These are phyloP conservation scores for Malacoraja senta DNA, from an alignment of 2,797 vertebrate species.

Conservation along the genomic window DNA sequence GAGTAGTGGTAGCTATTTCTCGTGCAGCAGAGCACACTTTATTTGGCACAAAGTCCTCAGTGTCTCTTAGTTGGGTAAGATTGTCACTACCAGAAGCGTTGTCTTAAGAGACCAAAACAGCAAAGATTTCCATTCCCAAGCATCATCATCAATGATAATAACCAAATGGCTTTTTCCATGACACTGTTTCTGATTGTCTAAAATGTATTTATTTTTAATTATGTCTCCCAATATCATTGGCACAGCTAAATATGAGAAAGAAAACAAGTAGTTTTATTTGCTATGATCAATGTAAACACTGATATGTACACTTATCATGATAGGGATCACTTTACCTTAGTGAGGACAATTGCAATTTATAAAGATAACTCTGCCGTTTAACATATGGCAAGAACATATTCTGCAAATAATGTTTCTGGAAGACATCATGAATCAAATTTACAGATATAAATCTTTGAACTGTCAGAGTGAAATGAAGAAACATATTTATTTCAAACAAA, in stretches of 20 bases:
- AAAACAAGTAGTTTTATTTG: background rate
- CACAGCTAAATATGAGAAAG: background rate
- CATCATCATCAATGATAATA: background rate
- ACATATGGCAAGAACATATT: background rate
- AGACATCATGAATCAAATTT: background rate
- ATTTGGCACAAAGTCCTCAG: background rate
- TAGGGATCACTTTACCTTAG: background rate
- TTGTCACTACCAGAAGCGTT: background rate
- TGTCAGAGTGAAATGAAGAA: slow-evolving; percentile 52
- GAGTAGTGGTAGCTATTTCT: background rate
- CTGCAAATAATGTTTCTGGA: background rate
- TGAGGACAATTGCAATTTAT: background rate
- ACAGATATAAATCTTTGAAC: background rate
- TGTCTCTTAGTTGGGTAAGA: background rate
- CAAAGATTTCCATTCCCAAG: background rate
- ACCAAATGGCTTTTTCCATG: background rate
- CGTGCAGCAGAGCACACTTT: background rate
- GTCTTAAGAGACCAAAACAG: background rate
- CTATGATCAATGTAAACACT: background rate
- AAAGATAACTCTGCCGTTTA: background rate
- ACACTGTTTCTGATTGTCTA: background rate
- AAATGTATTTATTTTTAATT: background rate
- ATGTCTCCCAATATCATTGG: background rate
- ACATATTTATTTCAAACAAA: slow-evolving; percentile 48
- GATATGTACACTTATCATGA: background rate